Base-by-base conservation (phyloP, 2,888 invertebrate genomes). In the Crocallis elinguaria region DNA sequence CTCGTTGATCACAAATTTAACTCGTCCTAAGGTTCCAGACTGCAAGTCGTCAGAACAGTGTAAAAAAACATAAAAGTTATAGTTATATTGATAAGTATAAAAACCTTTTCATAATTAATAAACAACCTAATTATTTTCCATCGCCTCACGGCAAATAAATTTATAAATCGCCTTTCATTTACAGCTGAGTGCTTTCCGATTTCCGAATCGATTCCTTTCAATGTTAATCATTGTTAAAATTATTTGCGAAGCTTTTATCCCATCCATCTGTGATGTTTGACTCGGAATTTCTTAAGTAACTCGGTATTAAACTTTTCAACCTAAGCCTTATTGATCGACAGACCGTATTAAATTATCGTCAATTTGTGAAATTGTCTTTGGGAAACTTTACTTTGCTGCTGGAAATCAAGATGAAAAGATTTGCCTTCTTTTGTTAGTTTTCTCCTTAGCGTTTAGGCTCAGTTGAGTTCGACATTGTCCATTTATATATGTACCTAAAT, bases 241-340 rank as follows among this genome's bases (percentile, higher is more conserved):
- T 57, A 45, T 53, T 58, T 44, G 48, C 37, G 23, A 37, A 55
- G 52, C 63, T 64, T 59, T 53, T 50, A 59, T 52, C 41, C 44
- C 45, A 51, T 58, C 49, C 51, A 49, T 57, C 49, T 41, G 38
- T 46, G 37, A 42, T 44, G 37, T 49, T 48, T 38, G 33, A 50
- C 27, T 45, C 39, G 19, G 29, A 54, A 56, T 54, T 52, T 49
- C 39, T 36, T 27, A 51, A 54, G 53, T 44, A 50, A 44, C 25
- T 52, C 41, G 39, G 55, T 50, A 49, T 56, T 36, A 36, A 48
- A 60, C 52, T 57, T 57, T 36, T 49, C 32, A 64, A 54, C 56
- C 21, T 49, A 32, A 54, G 37, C 43, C 45, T 48, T 56, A 45
- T 48, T 48, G 58, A 52, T 48, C 44, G 54, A 36, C 51, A 49